phyloP scores from a whole-genome alignment of 1,140 invertebrate species.

The Drosophila watanabei region DNA sequence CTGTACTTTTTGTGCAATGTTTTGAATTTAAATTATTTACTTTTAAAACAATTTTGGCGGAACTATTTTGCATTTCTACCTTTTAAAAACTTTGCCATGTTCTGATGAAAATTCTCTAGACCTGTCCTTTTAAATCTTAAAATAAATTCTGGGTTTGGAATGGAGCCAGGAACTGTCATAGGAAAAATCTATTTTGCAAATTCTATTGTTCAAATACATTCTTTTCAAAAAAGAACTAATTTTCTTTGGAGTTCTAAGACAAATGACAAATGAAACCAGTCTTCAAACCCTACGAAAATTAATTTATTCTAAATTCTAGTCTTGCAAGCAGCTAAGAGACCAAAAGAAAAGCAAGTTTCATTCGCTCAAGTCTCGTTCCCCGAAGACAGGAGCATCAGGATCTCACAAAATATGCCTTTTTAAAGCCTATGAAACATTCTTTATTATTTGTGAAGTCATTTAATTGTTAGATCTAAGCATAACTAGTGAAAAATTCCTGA shows the following conservation, averaged over 20 bases:
- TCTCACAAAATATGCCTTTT: constrained; percentile 7
- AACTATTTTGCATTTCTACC: background rate
- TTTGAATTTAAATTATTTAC: no score
- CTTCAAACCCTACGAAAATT: background rate
- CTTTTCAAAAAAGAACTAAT: background rate
- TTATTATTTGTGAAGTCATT: constrained; percentile 34
- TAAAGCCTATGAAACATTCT: constrained; percentile 37
- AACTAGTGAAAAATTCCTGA: constrained; percentile 46
- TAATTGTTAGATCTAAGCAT: constrained; percentile 32
- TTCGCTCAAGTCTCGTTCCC: background rate
- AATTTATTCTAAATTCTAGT: background rate
- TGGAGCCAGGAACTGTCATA: background rate
- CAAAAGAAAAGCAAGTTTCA: background rate
- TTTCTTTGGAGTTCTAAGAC: background rate
- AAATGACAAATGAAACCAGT: background rate
- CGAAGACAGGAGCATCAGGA: background rate
- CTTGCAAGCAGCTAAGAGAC: background rate
- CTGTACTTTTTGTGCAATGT: no score
- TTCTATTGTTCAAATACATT: background rate
- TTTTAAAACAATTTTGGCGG: no score
- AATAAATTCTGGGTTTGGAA: background rate
- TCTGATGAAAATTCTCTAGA: no score
- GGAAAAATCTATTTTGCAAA: background rate
- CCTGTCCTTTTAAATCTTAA: background rate
- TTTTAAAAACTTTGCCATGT: no score